These are phyloP conservation scores for Linnaemya vulpina DNA, from an alignment of 2,888 invertebrate species.

Conservation along the genomic window DNA sequence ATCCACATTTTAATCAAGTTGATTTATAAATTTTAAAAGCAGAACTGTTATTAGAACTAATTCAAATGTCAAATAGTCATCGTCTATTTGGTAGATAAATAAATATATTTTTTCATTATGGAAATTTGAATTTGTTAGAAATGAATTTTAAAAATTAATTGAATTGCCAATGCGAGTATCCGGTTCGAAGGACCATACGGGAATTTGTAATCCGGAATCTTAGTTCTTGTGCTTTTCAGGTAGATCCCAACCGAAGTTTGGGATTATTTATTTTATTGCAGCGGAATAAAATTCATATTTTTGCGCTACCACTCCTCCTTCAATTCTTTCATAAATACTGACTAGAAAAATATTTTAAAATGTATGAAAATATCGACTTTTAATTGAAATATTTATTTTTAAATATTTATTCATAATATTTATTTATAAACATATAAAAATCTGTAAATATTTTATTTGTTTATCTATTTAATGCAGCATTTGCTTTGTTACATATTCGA, in stretches of 20 bases:
- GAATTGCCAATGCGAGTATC: too few species aligned
- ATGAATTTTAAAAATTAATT: background rate
- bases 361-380: slow-evolving; percentile 16
- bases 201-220: too few species aligned
- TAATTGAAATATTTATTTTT: slow-evolving; percentile 17
- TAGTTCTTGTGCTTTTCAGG: too few species aligned
- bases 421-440: too few species aligned
- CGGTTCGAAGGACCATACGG: too few species aligned
- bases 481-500: slow-evolving; percentile 19
- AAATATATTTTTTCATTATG: background rate
- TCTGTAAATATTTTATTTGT: slow-evolving; percentile 11
- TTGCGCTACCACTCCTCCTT: too few species aligned
- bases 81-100: background rate
- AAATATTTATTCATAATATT: slow-evolving; percentile 5
- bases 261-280: too few species aligned
- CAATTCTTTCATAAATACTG: background rate
- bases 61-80: background rate
- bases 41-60: slow-evolving; percentile 8
- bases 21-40: background rate
- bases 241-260: too few species aligned
- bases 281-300: too few species aligned
- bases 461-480: slow-evolving; percentile 18
- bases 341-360: background rate
- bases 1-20: slow-evolving; percentile 22
- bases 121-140: background rate